phyloP scores from a whole-genome alignment of 2,888 invertebrate genomes.

The Raillietiella orientalis region DNA sequence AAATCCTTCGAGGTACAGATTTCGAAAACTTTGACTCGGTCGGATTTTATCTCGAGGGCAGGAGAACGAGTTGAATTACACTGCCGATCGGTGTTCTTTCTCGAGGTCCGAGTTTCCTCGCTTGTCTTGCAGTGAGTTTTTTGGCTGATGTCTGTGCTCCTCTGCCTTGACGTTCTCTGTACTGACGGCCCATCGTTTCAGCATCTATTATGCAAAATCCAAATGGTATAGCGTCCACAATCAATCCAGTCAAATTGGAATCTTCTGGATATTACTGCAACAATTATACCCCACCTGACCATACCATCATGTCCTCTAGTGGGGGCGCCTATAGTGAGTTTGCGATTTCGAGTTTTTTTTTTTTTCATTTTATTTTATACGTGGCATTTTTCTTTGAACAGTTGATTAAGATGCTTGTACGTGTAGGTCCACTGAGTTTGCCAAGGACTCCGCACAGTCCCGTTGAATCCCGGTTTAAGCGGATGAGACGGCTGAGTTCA shows the following conservation, averaged over 20 bases:
- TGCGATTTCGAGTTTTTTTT: background rate
- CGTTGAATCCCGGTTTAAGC: slow-evolving; percentile 18
- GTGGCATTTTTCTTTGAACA: no score
- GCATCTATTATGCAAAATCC: slow-evolving; percentile 72
- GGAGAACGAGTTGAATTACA: no score
- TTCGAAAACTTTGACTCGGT: no score
- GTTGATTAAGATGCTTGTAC: no score
- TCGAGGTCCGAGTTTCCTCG: no score
- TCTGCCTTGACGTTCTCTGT: no score
- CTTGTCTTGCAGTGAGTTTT: no score
- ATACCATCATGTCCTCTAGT: slow-evolving; percentile 9
- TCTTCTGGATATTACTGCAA: slow-evolving; percentile 47
- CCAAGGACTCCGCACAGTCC: slow-evolving; percentile 15
- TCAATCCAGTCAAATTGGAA: slow-evolving; percentile 46
- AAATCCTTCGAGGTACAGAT: no score
- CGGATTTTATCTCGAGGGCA: no score
- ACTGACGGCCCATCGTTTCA: no score
- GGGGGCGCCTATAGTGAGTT: background rate
- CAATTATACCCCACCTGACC: slow-evolving; percentile 33
- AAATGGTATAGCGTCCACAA: slow-evolving; percentile 25
- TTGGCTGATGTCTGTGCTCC: no score
- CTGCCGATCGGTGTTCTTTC: no score
- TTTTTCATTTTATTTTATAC: background rate
- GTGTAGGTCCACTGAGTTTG: slow-evolving; percentile 13
- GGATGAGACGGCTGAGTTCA: slow-evolving; percentile 19